Conservation (phyloP, 2,888 invertebrate species). For the Oxystoma pomonae region DNA sequence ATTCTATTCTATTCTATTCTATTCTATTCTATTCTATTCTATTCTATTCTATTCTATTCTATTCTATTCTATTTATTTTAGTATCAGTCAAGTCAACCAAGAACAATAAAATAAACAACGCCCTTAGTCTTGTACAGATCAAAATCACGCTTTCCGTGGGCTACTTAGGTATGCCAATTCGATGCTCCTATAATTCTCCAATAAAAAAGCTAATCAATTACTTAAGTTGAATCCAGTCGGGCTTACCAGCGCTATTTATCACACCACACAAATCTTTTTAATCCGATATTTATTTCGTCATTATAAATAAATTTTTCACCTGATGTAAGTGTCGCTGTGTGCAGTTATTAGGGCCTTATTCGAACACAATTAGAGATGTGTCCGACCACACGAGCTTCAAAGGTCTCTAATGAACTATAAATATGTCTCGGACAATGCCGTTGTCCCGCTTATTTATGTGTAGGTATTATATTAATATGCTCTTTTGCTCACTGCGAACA, state of each 20-base stretch:
- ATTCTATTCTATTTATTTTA: too few species aligned
- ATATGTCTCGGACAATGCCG: slow-evolving; percentile 46
- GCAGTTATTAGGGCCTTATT: slow-evolving; percentile 47
- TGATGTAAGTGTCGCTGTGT: slow-evolving; percentile 41
- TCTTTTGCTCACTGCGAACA: slow-evolving; percentile 13
- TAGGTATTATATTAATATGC: slow-evolving; percentile 46
- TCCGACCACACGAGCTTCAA: slow-evolving; percentile 46
- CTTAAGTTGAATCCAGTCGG: slow-evolving; percentile 27
- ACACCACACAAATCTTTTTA: slow-evolving; percentile 49
- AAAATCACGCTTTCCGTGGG: too few species aligned
- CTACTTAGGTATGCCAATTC: too few species aligned
- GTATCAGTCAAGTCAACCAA: too few species aligned
- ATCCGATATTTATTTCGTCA: slow-evolving; percentile 49
- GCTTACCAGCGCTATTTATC: slow-evolving; percentile 42
- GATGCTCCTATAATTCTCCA: not conserved
- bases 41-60: too few species aligned
- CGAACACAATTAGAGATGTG: slow-evolving; percentile 49
- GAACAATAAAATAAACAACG: too few species aligned
- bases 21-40: too few species aligned
- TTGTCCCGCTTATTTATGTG: slow-evolving; percentile 48
- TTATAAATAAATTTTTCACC: slow-evolving; percentile 50
- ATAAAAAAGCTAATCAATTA: slow-evolving; percentile 38
- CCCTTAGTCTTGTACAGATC: too few species aligned
- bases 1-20: too few species aligned
- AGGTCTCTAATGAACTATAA: slow-evolving; percentile 49